phyloP scores from a whole-genome alignment of 2,888 invertebrate species.

The Adineta ricciae region DNA sequence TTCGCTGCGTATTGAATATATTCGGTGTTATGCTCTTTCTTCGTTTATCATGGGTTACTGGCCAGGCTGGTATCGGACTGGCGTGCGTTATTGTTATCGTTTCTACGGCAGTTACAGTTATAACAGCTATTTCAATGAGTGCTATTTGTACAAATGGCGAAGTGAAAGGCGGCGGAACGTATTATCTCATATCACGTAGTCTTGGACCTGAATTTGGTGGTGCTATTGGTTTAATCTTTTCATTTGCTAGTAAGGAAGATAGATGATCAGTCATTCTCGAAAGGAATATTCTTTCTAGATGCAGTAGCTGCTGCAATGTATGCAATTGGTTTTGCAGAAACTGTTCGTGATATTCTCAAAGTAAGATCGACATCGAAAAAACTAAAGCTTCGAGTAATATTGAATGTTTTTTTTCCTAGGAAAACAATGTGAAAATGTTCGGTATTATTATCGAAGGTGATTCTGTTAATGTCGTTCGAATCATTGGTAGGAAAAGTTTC shows the following conservation, averaged over 20 bases:
- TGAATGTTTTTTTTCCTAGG: slow-evolving; percentile 38
- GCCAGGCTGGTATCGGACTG: slow-evolving; percentile 77
- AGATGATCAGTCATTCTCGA: not conserved
- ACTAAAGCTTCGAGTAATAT: not conserved
- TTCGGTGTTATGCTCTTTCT: slow-evolving; percentile 98
- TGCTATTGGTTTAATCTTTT: slow-evolving; percentile 87
- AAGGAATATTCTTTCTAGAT: slow-evolving; percentile 48
- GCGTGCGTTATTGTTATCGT: slow-evolving; percentile 45
- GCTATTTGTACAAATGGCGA: slow-evolving; percentile 97
- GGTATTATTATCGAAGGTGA: slow-evolving; percentile 54
- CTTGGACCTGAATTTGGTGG: slow-evolving; percentile 93
- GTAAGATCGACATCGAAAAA: slow-evolving; percentile 37
- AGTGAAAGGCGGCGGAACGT: slow-evolving; percentile 93
- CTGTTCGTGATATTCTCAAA: slow-evolving; percentile 55
- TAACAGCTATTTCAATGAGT: slow-evolving; percentile 89
- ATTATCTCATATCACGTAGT: slow-evolving; percentile 89
- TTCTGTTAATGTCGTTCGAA: slow-evolving; percentile 67
- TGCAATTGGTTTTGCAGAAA: slow-evolving; percentile 91
- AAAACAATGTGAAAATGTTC: slow-evolving; percentile 58
- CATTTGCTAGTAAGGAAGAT: slow-evolving; percentile 60
- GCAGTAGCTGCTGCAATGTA: slow-evolving; percentile 93
- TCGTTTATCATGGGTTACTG: slow-evolving; percentile 90
- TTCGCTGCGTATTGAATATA: slow-evolving; percentile 89
- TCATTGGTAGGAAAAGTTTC: slow-evolving; percentile 59
- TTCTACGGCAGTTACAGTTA: slow-evolving; percentile 57